Percentiles rank a stretch among this genome's conserved stretches.
phyloP scores from a whole-genome alignment of 30 jellyfish, hydroid and myxozoan genomes.

The Aurelia sp. region DNA sequence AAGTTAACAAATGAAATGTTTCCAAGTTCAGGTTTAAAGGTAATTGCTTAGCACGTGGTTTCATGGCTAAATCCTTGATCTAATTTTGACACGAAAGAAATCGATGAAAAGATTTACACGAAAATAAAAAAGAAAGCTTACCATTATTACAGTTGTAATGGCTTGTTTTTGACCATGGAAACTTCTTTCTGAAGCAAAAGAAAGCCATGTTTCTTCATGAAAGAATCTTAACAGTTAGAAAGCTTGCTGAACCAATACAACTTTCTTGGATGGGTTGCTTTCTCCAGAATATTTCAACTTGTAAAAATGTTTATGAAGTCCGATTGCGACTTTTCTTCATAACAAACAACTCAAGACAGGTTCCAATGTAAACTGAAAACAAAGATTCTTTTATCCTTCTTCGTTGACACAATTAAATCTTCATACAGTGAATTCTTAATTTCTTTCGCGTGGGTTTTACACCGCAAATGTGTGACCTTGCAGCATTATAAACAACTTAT shows the following conservation, averaged over 20 bases:
- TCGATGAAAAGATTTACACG: neutral
- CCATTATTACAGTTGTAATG: slow-evolving; percentile 45
- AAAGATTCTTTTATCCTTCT: neutral
- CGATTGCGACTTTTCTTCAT: neutral
- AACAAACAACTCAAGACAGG: slow-evolving; percentile 5
- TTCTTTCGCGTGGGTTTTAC: slow-evolving; percentile 16
- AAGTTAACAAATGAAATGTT: no score
- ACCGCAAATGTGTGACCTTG: neutral
- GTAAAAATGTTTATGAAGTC: no score
- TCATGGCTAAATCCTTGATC: no score
- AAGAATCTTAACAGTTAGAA: no score
- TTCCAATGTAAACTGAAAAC: neutral
- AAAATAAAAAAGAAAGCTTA: neutral
- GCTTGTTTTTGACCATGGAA: slow-evolving; percentile 67
- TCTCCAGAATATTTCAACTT: no score
- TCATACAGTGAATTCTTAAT: neutral
- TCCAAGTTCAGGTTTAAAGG: no score
- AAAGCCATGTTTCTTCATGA: slow-evolving; percentile 41
- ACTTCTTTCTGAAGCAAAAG: slow-evolving; percentile 66
- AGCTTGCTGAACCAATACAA: no score
- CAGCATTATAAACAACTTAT: neutral
- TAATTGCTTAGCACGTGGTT: no score
- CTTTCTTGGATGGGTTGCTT: no score
- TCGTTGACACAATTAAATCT: neutral
- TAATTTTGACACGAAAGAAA: neutral